Evolutionary conservation across 2,888 invertebrate species (phyloP), one percentile per base, ranked within the genome.

Genomic region (Opisthograptis luteolata): DNA sequence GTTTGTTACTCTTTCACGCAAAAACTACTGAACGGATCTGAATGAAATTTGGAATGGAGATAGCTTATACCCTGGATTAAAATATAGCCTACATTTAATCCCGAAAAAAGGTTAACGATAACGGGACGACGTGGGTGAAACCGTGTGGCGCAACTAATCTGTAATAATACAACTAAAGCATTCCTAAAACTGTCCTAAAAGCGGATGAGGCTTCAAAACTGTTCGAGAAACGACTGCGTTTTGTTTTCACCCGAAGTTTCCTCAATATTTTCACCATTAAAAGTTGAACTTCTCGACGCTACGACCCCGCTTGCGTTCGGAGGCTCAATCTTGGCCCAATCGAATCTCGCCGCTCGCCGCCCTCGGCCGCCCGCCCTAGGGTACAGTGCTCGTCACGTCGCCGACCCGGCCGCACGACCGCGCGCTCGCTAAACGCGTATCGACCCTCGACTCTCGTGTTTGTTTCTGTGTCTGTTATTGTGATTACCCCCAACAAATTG

Each of bases 401-500:
- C 67, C 74, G 77, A 62, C 61, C 59, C 54, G 75, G 66, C 58
- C 75, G 80, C 81, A 80, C 85, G 86, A 55, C 50, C 58, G 61
- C 58, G 60, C 56, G 60, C 49, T 52, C 57, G 47, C 46, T 52
- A 57, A 10, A 2, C 52, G 50, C 63, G 46, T 70, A 73, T 73
- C 73, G 73, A 72, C 73, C 79, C 25, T 76, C 73, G 73, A 72
- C 73, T 78, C 25, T 76, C 79, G 79, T 68, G 70, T 73, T 68
- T 59, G 66, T 73, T 59, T 60, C 63, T 68, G 73, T 75, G 63
- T 60, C 64, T 63, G 68, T 73, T 71, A 63, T 68, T 70, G 75
- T 73, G 73, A 68, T 68, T 58, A 43, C 36, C 37, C n/a, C 47
- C 35, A 35, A 44, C 45, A 37, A 31, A 28, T 47, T 39, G 27